Base-by-base conservation (phyloP, 1,140 invertebrate genomes). In the Saccostrea echinata region DNA sequence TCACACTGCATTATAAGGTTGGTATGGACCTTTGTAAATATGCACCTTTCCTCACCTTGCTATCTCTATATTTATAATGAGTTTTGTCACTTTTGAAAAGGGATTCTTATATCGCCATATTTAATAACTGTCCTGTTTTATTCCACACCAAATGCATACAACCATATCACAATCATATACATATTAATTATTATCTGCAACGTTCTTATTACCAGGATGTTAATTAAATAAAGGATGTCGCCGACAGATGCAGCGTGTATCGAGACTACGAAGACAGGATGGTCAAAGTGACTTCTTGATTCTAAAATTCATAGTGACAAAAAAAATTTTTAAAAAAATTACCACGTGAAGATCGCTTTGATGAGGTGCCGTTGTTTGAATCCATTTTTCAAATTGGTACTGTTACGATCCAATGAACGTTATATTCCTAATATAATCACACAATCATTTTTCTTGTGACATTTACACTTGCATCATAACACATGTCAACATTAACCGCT, bases 401-500 rank as follows among this genome's bases (percentile, higher is more conserved):
- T 76, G 27, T 12, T 30, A 30, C 24, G 16, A 76, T 76, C 68
- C 68, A 76, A 33, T 33, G 24, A n/a, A 76, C 27, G 24, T 76
- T 30, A 30, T 76, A 76, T 76, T 24, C 27, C 30, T 30, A 24
- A 27, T n/a, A 76, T 11, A 30, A 30, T 76, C 30, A 76, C 68
- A 33, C 8, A 76, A 76, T 76, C 30, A 76, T 64, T 64, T 24
- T n/a, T 24, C 24, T 21, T 64, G 57, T 64, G 57, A 64, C 57
- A 64, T 33, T 76, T 33, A 76, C 68, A 30, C 27, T 76, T 33
- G 33, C 68, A 76, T 76, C 68, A 33, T 33, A 76, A 76, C 68
- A 76, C 68, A 76, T 76, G 68, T 76, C 68, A 76, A 76, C 68
- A 61, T 61, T 21, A 76, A 27, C 68, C 33, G 30, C 18, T 61